Evolutionary conservation across 2,797 vertebrate genomes (phyloP), one percentile per base, ranked within the genome.

Genomic region (Enteromius mattozi): DNA sequence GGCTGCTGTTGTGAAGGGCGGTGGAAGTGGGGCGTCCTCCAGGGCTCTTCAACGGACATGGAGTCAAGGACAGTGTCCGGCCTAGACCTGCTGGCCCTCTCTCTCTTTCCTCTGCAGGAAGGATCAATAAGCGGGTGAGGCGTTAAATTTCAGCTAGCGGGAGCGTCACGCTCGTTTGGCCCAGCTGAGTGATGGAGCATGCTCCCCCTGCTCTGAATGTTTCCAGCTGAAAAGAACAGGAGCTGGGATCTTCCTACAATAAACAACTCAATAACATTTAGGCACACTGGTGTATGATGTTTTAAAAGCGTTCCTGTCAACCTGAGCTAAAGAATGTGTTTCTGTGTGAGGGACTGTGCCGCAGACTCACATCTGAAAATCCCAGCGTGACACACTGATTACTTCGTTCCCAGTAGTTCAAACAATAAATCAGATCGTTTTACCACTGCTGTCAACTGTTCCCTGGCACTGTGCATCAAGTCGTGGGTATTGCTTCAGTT

Each of bases 111-210:
- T 78, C 19, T 83, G 87, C 81, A 84, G 88, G 88, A 90, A 91
- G 49, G 87, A 96, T 94, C 93, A 93, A 96, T 95, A 94, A 93
- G 89, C 93, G 95, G 94, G 90, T 92, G 91, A 92, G 96, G 96
- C 94, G 93, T 96, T 96, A 95, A 95, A 96, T 94, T 94, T 92
- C 92, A 89, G 90, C 92, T 82, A 90, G 89, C 87, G 89, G 91
- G 93, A 91, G 89, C 90, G 92, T 92, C 93, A 93, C 81, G 82
- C 91, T 94, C 81, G 87, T 93, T 93, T 91, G 88, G 90, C 88
- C 88, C 79, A 80, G 82, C 54, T 83, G 89, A 86, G 89, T 21
- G 86, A 90, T 91, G 54, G 90, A 82, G 88, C 88, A 88, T 80
- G 77, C 72, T 85, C 88, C 68, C 86, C 54, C 86, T 82, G 69